phyloP scores from a whole-genome alignment of 2,113 vertebrate genomes.

The Oreamnos americanus region DNA sequence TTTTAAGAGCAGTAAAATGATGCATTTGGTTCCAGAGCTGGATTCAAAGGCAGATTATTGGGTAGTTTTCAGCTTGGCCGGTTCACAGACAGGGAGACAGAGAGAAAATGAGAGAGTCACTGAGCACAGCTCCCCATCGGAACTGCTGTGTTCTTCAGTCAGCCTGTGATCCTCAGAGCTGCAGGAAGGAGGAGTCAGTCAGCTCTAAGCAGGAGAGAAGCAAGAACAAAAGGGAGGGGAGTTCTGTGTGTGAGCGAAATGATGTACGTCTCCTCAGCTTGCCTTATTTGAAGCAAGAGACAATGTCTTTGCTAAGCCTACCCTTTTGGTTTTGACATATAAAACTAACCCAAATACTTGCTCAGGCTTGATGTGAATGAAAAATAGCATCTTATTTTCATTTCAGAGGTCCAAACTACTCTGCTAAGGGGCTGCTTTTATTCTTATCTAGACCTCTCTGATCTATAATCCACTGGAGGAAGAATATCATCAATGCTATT shows the following conservation, averaged over 20 bases:
- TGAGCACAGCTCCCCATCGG: background rate
- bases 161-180: conserved; percentile 71
- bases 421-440: background rate
- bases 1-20: conserved; percentile 46
- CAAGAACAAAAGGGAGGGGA: conserved; percentile 52
- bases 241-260: background rate
- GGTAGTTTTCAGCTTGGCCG: conserved; percentile 45
- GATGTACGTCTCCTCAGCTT: conserved; percentile 30
- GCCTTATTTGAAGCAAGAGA: conserved; percentile 37
- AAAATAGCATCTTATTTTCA: background rate
- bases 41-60: conserved; percentile 37
- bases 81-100: background rate
- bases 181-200: conserved; percentile 82
- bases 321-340: conserved; percentile 51
- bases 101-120: background rate
- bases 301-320: conserved; percentile 59
- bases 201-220: conserved; percentile 68
- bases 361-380: background rate
- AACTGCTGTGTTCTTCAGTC: conserved; percentile 51
- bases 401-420: conserved; percentile 6
- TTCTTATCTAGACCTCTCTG: background rate
- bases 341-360: conserved; percentile 37
- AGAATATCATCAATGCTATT: background rate
- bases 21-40: conserved; percentile 48
- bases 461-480: background rate